Evolutionary conservation across 2,797 vertebrate genomes (phyloP).

Genomic region (Epinephelus malabaricus): DNA sequence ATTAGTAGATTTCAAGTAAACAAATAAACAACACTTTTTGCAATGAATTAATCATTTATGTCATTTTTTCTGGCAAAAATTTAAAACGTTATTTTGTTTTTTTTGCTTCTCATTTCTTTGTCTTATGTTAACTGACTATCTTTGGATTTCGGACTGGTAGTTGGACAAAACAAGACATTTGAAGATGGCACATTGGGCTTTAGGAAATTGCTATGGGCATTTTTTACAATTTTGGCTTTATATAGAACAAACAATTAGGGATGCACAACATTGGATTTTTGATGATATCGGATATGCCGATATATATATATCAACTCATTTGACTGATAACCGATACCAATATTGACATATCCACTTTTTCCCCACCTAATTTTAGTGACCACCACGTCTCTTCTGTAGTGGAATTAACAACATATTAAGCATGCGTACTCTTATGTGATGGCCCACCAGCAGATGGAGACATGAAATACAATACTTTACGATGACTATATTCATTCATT

Average conservation of each 20-base stretch:
- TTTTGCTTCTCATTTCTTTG: neutral
- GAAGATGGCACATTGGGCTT: neutral
- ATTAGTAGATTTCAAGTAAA: neutral
- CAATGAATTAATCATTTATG: neutral
- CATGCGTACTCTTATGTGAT: too few species aligned
- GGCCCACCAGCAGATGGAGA: too few species aligned
- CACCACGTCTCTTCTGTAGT: too few species aligned
- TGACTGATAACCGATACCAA: too few species aligned
- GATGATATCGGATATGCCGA: too few species aligned
- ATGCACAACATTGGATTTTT: too few species aligned
- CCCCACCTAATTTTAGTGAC: too few species aligned
- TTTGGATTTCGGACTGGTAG: neutral
- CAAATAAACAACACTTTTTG: rapidly evolving
- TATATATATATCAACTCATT: too few species aligned
- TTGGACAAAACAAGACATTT: conserved; percentile 2
- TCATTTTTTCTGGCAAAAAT: neutral
- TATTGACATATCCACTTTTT: too few species aligned
- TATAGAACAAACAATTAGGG: neutral
- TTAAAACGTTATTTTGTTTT: neutral
- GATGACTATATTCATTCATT: too few species aligned
- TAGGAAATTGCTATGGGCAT: neutral
- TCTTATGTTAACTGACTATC: neutral
- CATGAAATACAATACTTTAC: too few species aligned
- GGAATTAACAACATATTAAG: too few species aligned
- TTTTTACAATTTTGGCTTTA: neutral